These are phyloP conservation scores for Coelopa frigida DNA, from an alignment of 1,140 invertebrate genomes.

Conservation along the genomic window DNA sequence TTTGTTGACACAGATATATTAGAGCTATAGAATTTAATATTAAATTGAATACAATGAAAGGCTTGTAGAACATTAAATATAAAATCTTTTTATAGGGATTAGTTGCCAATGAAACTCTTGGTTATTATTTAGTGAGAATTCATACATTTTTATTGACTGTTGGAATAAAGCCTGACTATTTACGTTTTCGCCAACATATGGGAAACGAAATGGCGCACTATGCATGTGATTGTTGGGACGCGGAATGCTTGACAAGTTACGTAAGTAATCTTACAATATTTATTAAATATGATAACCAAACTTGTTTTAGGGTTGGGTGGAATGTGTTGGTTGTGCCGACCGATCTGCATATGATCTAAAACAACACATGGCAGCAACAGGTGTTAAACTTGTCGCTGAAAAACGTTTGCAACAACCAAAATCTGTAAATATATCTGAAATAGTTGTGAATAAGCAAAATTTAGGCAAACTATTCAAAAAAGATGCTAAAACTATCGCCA, in stretches of 20 bases:
- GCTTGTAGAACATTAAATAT: no score
- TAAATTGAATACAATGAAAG: no score
- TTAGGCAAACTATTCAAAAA: constrained; percentile 94
- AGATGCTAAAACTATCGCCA: constrained; percentile 79
- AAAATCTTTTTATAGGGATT: no score
- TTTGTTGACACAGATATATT: no score
- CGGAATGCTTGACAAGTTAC: constrained; percentile 90
- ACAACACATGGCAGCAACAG: constrained; percentile 90
- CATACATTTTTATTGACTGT: constrained; percentile 81
- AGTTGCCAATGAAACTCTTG: constrained; percentile 94
- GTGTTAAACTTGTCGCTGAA: constrained; percentile 82
- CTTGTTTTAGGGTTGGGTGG: constrained; percentile 99
- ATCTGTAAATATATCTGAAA: constrained; percentile 67
- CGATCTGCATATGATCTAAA: constrained; percentile 94
- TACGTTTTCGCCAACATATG: constrained; percentile 98
- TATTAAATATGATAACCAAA: no score
- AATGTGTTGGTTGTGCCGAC: constrained; percentile 99
- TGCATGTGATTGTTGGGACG: constrained; percentile 99
- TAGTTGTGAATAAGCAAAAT: constrained; percentile 72
- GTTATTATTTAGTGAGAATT: constrained; percentile 96
- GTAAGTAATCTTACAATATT: no score
- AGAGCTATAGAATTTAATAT: no score
- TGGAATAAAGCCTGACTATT: constrained; percentile 76
- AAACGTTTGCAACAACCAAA: constrained; percentile 81
- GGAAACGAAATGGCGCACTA: constrained; percentile 99